phyloP scores from a whole-genome alignment of 37 sponge, comb jelly and placozoan genomes.

The Petrosia ficiformis region DNA sequence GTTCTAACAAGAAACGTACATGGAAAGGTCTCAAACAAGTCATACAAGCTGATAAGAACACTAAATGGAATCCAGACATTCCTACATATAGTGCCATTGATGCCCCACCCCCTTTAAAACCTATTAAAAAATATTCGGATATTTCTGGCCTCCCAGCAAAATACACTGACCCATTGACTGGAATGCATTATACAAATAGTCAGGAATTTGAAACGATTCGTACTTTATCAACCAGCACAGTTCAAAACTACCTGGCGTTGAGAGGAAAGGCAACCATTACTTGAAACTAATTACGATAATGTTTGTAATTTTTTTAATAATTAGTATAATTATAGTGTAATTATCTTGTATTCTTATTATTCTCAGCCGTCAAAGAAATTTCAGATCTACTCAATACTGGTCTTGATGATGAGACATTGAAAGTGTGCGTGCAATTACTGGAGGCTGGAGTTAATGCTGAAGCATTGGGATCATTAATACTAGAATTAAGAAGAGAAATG shows the following conservation, averaged over 20 bases:
- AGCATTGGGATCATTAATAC: constrained; percentile 78
- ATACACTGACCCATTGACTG: constrained; percentile 79
- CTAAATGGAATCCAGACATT: constrained; percentile 7
- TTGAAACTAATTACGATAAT: neutral
- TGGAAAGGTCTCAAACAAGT: constrained; percentile 87
- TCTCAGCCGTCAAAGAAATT: constrained; percentile 80
- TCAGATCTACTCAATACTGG: constrained; percentile 89
- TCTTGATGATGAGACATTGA: constrained; percentile 79
- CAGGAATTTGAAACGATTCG: constrained; percentile 69
- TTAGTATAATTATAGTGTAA: neutral
- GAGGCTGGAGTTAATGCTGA: constrained; percentile 94
- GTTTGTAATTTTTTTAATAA: neutral
- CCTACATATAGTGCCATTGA: constrained; percentile 78
- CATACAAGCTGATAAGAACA: constrained; percentile 38
- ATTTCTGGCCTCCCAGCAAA: constrained; percentile 75
- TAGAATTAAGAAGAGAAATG: constrained; percentile 86
- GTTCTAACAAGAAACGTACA: constrained; percentile 39
- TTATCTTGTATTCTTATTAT: neutral
- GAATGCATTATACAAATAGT: constrained; percentile 38
- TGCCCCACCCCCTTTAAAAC: constrained; percentile 79
- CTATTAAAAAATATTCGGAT: constrained; percentile 83
- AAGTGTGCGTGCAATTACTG: constrained; percentile 83
- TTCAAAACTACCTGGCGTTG: constrained; percentile 72
- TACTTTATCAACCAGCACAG: constrained; percentile 59
- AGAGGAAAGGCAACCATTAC: constrained; percentile 56